Conservation (phyloP, 2,797 vertebrate species). For the Pterois miles region DNA sequence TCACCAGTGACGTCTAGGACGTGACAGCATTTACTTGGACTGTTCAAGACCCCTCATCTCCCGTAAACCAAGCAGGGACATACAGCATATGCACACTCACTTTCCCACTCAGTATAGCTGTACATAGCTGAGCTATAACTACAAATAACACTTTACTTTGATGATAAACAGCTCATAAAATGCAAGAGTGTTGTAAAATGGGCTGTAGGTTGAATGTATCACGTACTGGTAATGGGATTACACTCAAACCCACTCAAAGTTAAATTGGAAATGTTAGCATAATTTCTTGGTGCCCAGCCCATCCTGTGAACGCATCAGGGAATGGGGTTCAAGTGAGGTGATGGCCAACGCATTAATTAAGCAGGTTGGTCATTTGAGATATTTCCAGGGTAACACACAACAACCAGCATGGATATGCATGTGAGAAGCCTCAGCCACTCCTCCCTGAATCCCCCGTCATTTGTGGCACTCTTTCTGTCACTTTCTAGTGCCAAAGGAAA, state of each 20-base stretch:
- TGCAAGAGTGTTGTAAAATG: not conserved
- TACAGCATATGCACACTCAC: not conserved
- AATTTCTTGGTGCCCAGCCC: not conserved
- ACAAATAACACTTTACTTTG: not conserved
- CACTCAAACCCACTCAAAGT: not conserved
- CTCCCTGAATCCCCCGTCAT: slow-evolving; percentile 13
- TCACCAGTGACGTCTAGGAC: slow-evolving; percentile 14
- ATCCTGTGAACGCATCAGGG: slow-evolving; percentile 3
- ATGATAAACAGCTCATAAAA: not conserved
- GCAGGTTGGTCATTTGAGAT: slow-evolving; percentile 4
- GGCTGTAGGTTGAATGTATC: not conserved
- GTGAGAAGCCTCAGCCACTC: slow-evolving; percentile 18
- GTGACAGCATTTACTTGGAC: slow-evolving; percentile 15
- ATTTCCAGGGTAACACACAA: slow-evolving; percentile 9
- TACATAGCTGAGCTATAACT: not conserved
- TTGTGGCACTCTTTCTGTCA: slow-evolving; percentile 36
- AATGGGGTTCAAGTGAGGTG: not conserved
- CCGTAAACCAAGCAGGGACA: slow-evolving; percentile 1
- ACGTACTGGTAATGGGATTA: not conserved
- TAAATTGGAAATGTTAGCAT: slow-evolving; percentile 7
- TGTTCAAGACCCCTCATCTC: not conserved
- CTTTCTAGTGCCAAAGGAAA: slow-evolving; percentile 60
- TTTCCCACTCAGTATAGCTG: not conserved
- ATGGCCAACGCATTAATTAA: slow-evolving; percentile 1
- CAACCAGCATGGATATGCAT: not conserved